phyloP scores from a whole-genome alignment of 2,797 vertebrate species.

The Sylvilagus floridanus region DNA sequence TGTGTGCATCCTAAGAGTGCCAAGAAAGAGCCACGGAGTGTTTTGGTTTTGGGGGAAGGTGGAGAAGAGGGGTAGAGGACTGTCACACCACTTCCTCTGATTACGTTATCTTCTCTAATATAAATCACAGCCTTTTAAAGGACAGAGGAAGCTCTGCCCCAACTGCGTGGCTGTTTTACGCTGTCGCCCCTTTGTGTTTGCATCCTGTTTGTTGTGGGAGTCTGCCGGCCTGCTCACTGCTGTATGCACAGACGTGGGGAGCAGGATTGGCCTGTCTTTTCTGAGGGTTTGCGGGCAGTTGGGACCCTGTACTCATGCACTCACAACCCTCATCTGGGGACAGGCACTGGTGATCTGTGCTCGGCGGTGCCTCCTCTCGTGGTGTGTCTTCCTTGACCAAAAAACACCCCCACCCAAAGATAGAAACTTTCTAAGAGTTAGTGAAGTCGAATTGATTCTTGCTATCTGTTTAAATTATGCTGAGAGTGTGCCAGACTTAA shows the following conservation, averaged over 20 bases:
- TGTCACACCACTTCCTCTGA: background rate
- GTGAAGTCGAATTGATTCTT: background rate
- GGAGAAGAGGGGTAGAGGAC: background rate
- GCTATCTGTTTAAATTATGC: background rate
- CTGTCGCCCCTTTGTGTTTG: background rate
- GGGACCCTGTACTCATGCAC: background rate
- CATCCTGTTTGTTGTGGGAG: conserved; percentile 45
- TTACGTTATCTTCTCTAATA: conserved; percentile 12
- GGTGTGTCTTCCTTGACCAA: background rate
- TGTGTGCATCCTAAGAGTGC: background rate
- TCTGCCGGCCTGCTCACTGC: background rate
- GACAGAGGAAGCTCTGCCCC: background rate
- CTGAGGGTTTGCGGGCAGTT: background rate
- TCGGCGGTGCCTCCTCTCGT: background rate
- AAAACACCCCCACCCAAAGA: background rate
- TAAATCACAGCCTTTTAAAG: background rate
- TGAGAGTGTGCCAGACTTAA: background rate
- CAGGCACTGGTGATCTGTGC: accelerated
- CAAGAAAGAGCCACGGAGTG: background rate
- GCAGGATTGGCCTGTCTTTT: background rate
- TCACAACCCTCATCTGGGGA: background rate
- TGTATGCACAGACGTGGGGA: background rate
- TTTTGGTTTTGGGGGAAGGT: background rate
- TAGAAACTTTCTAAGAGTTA: background rate
- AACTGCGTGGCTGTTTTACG: background rate